phyloP scores from a whole-genome alignment of 2,888 invertebrate genomes.

The Ennomos erosarius region DNA sequence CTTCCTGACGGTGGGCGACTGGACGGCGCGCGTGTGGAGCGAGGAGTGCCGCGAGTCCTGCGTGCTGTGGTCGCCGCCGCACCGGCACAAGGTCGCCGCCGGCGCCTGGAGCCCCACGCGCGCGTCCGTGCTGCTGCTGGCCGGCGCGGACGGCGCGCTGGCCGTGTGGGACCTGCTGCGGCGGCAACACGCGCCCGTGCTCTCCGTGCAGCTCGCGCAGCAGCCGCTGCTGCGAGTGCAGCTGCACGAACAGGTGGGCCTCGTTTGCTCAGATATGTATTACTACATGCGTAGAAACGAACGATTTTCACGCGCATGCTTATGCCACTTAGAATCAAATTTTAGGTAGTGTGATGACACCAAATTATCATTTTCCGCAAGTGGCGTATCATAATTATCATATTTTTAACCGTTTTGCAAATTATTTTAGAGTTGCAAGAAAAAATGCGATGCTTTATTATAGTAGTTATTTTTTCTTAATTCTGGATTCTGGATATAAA shows the following conservation, averaged over 20 bases:
- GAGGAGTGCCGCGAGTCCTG: constrained; percentile 97
- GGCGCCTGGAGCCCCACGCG: constrained; percentile 85
- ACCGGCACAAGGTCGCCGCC: background rate
- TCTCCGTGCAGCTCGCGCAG: constrained; percentile 82
- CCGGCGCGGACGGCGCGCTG: constrained; percentile 91
- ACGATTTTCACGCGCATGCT: too few relatives aligned
- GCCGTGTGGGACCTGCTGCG: constrained; percentile 96
- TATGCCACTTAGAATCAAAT: too few relatives aligned
- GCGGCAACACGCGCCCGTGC: constrained; percentile 91
- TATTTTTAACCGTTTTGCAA: too few relatives aligned
- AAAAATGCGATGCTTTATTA: too few relatives aligned
- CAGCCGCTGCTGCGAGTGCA: constrained; percentile 79
- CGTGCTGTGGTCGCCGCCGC: constrained; percentile 71
- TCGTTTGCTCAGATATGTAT: too few relatives aligned
- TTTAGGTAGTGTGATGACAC: too few relatives aligned
- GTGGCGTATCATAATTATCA: too few relatives aligned
- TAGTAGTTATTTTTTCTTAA: too few relatives aligned
- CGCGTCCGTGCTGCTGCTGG: constrained; percentile 93
- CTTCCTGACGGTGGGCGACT: constrained; percentile 97
- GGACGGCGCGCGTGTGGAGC: constrained; percentile 96
- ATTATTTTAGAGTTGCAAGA: too few relatives aligned
- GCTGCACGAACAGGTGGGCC: constrained; percentile 64
- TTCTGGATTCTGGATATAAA: too few relatives aligned
- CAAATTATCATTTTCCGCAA: too few relatives aligned
- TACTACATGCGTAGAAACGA: too few relatives aligned